A percentile compares a stretch with the other conserved stretches of the same genome.
phyloP scores from a whole-genome alignment of 2,113 vertebrate species.

The Phocoena sinus region DNA sequence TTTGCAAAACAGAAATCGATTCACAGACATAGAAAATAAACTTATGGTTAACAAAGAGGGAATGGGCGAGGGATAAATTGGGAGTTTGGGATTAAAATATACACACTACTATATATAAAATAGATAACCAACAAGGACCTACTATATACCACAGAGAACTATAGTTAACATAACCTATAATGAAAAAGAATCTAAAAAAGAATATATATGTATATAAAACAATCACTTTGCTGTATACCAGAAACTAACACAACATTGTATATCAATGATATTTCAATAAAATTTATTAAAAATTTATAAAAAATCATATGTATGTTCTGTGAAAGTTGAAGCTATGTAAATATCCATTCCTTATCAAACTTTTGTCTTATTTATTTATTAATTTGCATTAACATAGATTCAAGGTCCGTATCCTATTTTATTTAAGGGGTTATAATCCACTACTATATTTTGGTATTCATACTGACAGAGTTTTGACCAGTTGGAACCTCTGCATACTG shows the following conservation, averaged over 20 bases:
- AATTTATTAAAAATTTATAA: no score
- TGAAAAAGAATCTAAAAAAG: not conserved
- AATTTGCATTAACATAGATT: not conserved
- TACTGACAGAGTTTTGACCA: not conserved
- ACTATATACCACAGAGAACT: not conserved
- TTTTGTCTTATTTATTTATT: not conserved
- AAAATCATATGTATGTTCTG: not conserved
- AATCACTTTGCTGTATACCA: not conserved
- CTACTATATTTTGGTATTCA: not conserved
- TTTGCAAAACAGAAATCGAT: not conserved
- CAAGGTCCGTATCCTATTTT: not conserved
- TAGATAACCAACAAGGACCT: not conserved
- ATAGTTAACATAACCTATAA: not conserved
- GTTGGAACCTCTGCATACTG: not conserved
- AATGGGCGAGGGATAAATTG: not conserved
- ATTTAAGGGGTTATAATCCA: not conserved
- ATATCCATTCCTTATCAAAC: not conserved
- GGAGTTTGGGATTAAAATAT: not conserved
- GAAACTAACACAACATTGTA: not conserved
- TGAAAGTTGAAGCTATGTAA: not conserved
- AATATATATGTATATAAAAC: not conserved
- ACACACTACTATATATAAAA: not conserved
- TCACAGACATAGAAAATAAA: not conserved
- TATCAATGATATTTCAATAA: not conserved
- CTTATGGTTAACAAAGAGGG: not conserved